Base-by-base conservation (phyloP, 2,113 vertebrate genomes). In the Pomatostomus ruficeps region DNA sequence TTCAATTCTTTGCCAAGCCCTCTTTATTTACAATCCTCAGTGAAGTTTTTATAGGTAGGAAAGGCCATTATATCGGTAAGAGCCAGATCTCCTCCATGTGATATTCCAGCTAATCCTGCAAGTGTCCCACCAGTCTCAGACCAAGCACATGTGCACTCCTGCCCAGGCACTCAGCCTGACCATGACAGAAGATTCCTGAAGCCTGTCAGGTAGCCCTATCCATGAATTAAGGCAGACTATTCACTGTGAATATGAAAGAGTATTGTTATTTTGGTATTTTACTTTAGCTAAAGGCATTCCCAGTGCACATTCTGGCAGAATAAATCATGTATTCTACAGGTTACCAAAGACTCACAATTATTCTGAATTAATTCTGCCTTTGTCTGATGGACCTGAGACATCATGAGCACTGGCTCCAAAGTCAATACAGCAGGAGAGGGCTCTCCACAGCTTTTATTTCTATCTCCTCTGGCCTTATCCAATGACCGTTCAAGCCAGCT, bases 61-160 rank as follows among this genome's bases (percentile, higher is more conserved):
- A 17, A n/a, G 26, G 42, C 57, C 42, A 33, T 49, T 35, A 35
- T 10, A 45, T 33, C 43, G 55, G 21, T 45, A 35, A 46, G 46
- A 76, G 58, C 6, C 22, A 88, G 28, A 55, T 19, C 45, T 85
- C 26, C 38, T 22, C 14, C 15, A 1, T 26, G 24, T n/a, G 54
- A 14, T 49, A 85, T 31, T 66, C 62, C 81, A 85, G 71, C 38
- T 88, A 85, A 61, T 10, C 43, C 49, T 73, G 29, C 33, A 55
- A 65, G 22, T 10, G 22, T 66, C 28, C 31, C 59, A 42, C 4
- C 28, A 42, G 38, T 14, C 25, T 76, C 35, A n/a, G 66, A 38
- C 14, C 12, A 52, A 59, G 31, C 26, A 40, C 10, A 7, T 4
- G 0, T 1, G 36, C 1, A 0, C 3, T 54, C 19, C 52, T 31